Base-by-base conservation (phyloP, 2,888 invertebrate genomes). In the Melolontha melolontha region DNA sequence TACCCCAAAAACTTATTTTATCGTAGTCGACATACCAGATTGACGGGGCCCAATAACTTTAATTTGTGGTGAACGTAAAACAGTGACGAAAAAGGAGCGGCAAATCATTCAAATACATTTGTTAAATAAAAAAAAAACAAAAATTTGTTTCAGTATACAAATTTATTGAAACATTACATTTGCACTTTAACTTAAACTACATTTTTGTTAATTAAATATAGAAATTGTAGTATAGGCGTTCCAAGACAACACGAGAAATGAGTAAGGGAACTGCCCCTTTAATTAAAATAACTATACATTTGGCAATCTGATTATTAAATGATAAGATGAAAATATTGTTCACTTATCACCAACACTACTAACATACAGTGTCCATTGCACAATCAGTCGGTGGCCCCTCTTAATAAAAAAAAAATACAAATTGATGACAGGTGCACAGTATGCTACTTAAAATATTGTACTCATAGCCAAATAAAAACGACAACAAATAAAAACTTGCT, bases 121-220 rank as follows among this genome's bases (percentile, higher is more conserved):
- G n/a, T n/a, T n/a, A n/a, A n/a, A 22, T 10, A 41, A 17, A 5
- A 16, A 65, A 22, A 34, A 64, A 17, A 50, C 14, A 16, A 27
- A 34, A 42, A 17, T 12, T 63, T 50, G 57, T 50, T 71, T 76
- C 74, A 72, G 73, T 72, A 77, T 76, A 78, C 75, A 77, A 76
- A 77, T 77, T 77, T 77, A 77, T 75, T 78, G 73, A 77, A 77
- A 78, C 76, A 75, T 76, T 76, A 76, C 75, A 77, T 70, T 74
- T 76, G 74, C 74, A 74, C 72, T 76, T 75, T 70, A 72, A 72
- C 70, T 73, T 72, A 71, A 73, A 71, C 70, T 71, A 71, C 69
- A 72, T 66, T 70, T 68, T 68, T 69, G 52, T 69, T 66, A 69
- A 69, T 69, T 69, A 69, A 69, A 69, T 66, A 69, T 66, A 69